Percentiles rank a stretch among this genome's conserved stretches.
phyloP scores from a whole-genome alignment of 2,113 vertebrate species.

The Regulus satrapa region DNA sequence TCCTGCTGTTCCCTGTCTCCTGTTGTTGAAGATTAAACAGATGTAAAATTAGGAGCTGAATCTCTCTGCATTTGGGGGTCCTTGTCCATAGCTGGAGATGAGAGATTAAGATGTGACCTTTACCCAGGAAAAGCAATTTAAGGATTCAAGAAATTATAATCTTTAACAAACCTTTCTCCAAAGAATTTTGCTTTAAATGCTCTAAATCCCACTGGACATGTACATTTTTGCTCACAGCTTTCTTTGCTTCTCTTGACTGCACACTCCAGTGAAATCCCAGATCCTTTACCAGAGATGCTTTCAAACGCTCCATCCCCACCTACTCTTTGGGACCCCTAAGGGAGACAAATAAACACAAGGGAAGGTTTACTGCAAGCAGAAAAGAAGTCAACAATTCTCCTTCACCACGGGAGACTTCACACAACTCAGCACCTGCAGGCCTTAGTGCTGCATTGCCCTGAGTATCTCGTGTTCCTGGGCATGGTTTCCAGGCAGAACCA shows the following conservation, averaged over 20 bases:
- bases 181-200: background rate
- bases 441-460: background rate
- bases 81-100: background rate
- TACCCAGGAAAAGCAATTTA: background rate
- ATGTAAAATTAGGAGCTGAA: constrained; percentile 37
- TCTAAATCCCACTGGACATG: background rate
- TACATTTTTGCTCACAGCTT: background rate
- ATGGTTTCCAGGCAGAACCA: background rate
- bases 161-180: background rate
- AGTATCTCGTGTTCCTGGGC: background rate
- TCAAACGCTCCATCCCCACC: background rate
- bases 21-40: constrained; percentile 45
- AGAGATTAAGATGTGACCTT: background rate
- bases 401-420: background rate
- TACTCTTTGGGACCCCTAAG: background rate
- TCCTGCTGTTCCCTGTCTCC: constrained; percentile 38
- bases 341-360: background rate
- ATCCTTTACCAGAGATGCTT: background rate
- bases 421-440: background rate
- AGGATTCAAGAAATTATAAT: background rate
- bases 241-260: background rate
- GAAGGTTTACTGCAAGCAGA: background rate
- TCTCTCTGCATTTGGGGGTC: background rate
- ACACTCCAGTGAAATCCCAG: background rate
- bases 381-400: background rate